Conservation (phyloP, 2,888 invertebrate species). For the Notodonta ziczac region DNA sequence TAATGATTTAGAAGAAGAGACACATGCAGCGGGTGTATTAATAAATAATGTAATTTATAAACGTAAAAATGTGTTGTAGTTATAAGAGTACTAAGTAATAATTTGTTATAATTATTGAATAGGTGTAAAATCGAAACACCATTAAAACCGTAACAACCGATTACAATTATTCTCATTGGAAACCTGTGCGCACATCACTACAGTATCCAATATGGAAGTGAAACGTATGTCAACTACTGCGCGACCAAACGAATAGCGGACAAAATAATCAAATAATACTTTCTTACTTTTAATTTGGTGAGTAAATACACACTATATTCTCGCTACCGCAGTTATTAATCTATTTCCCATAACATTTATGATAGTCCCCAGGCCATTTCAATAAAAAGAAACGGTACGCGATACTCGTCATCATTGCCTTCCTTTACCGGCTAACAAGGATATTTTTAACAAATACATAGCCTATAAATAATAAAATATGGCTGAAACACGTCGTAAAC, state of each 20-base stretch:
- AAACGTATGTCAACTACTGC: conserved; percentile 77
- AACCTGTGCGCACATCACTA: conserved; percentile 52
- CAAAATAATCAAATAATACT: conserved; percentile 71
- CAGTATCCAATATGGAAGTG: conserved; percentile 76
- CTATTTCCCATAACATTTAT: conserved; percentile 22
- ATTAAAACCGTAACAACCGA: conserved; percentile 5
- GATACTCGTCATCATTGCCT: conserved; percentile 48
- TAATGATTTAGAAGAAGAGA: too few species aligned
- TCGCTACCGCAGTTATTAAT: conserved; percentile 15
- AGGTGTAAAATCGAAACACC: too few species aligned
- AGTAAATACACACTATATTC: conserved; percentile 54
- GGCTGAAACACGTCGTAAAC: conserved; percentile 42
- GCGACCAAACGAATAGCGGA: conserved; percentile 72
- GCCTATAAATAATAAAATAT: conserved; percentile 42
- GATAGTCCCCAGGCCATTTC: conserved; percentile 12
- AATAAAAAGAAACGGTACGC: conserved; percentile 31
- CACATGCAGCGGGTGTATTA: too few species aligned
- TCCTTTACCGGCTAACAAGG: conserved; percentile 60
- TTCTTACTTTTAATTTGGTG: conserved; percentile 65
- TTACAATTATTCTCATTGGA: background rate
- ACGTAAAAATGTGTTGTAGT: too few species aligned
- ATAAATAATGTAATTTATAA: too few species aligned
- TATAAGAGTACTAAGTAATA: too few species aligned
- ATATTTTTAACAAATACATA: conserved; percentile 43
- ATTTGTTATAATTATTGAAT: too few species aligned